phyloP scores from a whole-genome alignment of 1,140 invertebrate species.

The Platorchestia sp. region DNA sequence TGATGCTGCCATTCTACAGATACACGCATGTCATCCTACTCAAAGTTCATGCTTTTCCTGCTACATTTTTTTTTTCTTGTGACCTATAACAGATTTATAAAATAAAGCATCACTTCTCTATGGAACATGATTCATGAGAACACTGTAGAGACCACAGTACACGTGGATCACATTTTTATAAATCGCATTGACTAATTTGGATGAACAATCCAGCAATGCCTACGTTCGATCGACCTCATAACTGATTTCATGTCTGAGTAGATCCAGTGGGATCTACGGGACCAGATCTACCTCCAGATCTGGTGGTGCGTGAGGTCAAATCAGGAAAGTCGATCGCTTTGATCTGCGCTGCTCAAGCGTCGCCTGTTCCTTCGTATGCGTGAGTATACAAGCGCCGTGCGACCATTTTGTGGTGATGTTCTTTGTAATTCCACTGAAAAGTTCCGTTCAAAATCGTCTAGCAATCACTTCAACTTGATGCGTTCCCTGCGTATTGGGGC shows the following conservation, averaged over 20 bases:
- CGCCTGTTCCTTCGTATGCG: conserved; percentile 79
- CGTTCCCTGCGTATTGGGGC: too few species aligned
- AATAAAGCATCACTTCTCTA: neutral
- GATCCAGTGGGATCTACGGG: conserved; percentile 56
- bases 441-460: too few species aligned
- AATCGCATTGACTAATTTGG: neutral
- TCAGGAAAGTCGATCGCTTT: conserved; percentile 72
- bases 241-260: neutral
- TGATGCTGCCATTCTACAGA: neutral
- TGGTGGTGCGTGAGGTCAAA: conserved; percentile 17
- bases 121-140: neutral
- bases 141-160: neutral
- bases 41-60: neutral
- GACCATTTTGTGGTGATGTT: too few species aligned
- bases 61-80: neutral
- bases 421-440: too few species aligned
- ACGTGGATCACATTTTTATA: neutral
- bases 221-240: neutral
- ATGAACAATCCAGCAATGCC: neutral
- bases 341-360: conserved; percentile 78
- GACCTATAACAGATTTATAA: neutral
- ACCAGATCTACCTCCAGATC: conserved; percentile 16
- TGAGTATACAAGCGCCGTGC: conserved; percentile 66
- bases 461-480: too few species aligned
- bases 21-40: neutral